These are phyloP conservation scores for Oxygymnocypris stewartii DNA, from an alignment of 2,113 vertebrate genomes.

Conservation along the genomic window DNA sequence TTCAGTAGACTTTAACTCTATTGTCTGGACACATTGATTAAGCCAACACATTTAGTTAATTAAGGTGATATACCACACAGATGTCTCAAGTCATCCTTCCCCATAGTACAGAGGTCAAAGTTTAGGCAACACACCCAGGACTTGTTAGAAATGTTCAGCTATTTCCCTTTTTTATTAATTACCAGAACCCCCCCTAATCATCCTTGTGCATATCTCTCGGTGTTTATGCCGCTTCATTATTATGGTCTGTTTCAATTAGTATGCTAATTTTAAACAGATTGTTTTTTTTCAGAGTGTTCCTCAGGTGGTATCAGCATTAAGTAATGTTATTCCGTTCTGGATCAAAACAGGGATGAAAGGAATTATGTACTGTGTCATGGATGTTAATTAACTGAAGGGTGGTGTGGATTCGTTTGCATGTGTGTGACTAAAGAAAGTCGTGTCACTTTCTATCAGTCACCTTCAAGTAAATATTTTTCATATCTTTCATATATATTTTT, in stretches of 20 bases:
- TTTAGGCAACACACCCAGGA: constrained; percentile 35
- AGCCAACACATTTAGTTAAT: constrained; percentile 47
- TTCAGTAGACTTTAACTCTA: constrained; percentile 43
- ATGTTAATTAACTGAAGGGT: constrained; percentile 53
- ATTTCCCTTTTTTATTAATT: constrained; percentile 51
- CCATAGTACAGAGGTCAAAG: constrained; percentile 30
- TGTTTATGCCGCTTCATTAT: constrained; percentile 47
- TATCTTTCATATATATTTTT: not conserved
- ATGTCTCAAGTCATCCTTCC: constrained; percentile 29
- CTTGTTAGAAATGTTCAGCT: constrained; percentile 41
- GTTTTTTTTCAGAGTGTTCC: constrained; percentile 53
- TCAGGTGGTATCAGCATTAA: constrained; percentile 56
- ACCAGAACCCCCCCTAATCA: constrained; percentile 33
- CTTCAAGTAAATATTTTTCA: not conserved
- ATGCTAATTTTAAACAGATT: constrained; percentile 60
- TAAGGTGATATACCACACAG: constrained; percentile 33
- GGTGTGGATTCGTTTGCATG: not conserved
- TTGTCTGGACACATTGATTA: constrained; percentile 45
- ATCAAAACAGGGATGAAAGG: constrained; percentile 48
- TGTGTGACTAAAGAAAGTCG: not conserved
- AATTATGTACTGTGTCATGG: constrained; percentile 35
- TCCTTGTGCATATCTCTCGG: constrained; percentile 8
- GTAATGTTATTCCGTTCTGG: constrained; percentile 45
- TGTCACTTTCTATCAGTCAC: not conserved
- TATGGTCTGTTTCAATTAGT: constrained; percentile 59